phyloP scores from a whole-genome alignment of 2,888 invertebrate genomes.

The Abrostola tripartita region DNA sequence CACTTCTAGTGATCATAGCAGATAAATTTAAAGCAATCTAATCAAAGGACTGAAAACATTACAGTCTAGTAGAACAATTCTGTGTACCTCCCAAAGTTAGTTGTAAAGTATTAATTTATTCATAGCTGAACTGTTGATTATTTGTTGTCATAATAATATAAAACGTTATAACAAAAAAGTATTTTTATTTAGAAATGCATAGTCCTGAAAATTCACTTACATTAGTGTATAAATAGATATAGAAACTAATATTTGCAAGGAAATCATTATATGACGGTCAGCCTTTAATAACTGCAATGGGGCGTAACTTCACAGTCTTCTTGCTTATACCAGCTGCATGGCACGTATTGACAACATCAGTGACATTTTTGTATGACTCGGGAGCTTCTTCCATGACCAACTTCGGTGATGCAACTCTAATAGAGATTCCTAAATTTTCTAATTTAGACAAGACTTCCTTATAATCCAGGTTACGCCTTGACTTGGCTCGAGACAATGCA shows the following conservation, averaged over 20 bases:
- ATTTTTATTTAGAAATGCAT: constrained; percentile 43
- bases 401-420: constrained; percentile 99
- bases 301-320: constrained; percentile 98
- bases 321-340: constrained; percentile 99
- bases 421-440: constrained; percentile 95
- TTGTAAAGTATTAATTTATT: constrained; percentile 80
- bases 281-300: constrained; percentile 99
- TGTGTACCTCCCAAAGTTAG: constrained; percentile 73
- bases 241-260: constrained; percentile 5
- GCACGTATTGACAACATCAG: constrained; percentile 99
- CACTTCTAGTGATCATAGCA: constrained; percentile 81
- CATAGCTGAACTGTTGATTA: constrained; percentile 67
- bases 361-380: constrained; percentile 99
- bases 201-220: constrained; percentile 30
- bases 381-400: constrained; percentile 99
- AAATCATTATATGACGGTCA: constrained; percentile 76
- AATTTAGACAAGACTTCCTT: constrained; percentile 95
- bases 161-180: constrained; percentile 42
- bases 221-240: constrained; percentile 24
- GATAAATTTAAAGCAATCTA: constrained; percentile 81
- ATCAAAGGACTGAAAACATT: constrained; percentile 53
- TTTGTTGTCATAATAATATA: constrained; percentile 66
- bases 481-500: constrained; percentile 98
- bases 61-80: constrained; percentile 62
- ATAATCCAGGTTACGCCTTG: constrained; percentile 98